Base-by-base conservation (phyloP, 2,797 vertebrate species). In the Cygnus olor region DNA sequence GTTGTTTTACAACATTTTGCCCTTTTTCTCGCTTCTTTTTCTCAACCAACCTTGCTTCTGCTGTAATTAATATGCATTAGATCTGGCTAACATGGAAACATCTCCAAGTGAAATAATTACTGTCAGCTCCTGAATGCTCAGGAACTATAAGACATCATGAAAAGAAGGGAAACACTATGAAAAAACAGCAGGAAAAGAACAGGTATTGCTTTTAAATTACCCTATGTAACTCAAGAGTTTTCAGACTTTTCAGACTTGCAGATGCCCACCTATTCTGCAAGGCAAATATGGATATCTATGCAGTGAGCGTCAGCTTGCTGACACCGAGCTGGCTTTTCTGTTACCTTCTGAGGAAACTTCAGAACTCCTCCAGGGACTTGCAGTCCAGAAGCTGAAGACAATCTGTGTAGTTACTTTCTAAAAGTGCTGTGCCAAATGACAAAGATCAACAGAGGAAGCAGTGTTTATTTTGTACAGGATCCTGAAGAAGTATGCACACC, bases 1-100 rank as follows among this genome's bases (percentile, higher is more conserved):
- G 38, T 42, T 40, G 27, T 42, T 42, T 71, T 82, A 76, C 79
- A 86, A 34, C 42, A 21, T 45, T 90, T 40, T 60, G 82, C 81
- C 78, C 56, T 77, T 72, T 40, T 49, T 28, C 77, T 79, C 79
- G 45, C 44, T 93, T 84, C 32, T 91, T 84, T 19, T 86, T 70
- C 54, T 63, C 66, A n/a, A 40, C 24, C 11, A 24, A 44, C 32
- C 36, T 8, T 42, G 22, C 38, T 36, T 47, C 61, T 80, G 17
- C 30, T n/a, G 58, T 76, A 38, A 36, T 14, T 53, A 56, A 78
- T 7, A 27, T 0, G 7, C 49, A 32, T 32, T 34, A 45, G n/a
- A 74, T 44, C 47, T 45, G 60, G 61, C 56, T 61, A 44, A 66
- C 9, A 51, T 0, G 18, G 40, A 86, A 91, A 79, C 3, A 80